Conservation (phyloP, 37 sponge, comb jelly and placozoan genomes). For the Beroe ovata region DNA sequence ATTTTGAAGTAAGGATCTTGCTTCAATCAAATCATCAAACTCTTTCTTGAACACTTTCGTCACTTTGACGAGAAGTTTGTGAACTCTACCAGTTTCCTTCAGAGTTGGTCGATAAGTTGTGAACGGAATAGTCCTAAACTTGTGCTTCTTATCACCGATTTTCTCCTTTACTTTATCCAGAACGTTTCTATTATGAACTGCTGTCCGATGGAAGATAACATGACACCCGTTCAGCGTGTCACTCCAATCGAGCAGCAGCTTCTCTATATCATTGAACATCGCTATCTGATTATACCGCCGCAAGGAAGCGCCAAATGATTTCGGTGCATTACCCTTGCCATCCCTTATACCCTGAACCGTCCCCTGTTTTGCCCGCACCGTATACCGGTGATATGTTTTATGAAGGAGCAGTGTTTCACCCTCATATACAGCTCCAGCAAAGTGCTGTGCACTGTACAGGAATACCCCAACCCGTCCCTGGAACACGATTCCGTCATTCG, state of each 20-base stretch:
- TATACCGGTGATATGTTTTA: constrained; percentile 98
- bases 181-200: constrained; percentile 69
- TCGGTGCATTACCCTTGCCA: constrained; percentile 80
- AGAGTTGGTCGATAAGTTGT: constrained; percentile 85
- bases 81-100: constrained; percentile 77
- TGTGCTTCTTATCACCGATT: constrained; percentile 62
- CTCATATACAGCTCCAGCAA: constrained; percentile 92
- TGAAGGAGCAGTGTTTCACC: constrained; percentile 75
- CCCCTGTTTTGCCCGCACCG: constrained; percentile 92
- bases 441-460: constrained; percentile 73
- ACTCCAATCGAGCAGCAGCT: constrained; percentile 75
- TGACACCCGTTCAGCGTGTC: constrained; percentile 66
- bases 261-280: constrained; percentile 72
- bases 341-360: constrained; percentile 86
- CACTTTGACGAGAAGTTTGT: constrained; percentile 68
- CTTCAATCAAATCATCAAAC: background rate
- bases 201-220: constrained; percentile 76
- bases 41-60: constrained; percentile 14
- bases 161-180: constrained; percentile 65
- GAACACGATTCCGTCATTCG: background rate
- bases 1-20: background rate
- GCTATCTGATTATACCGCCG: constrained; percentile 17
- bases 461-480: constrained; percentile 14
- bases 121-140: constrained; percentile 80
- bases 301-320: constrained; percentile 65